Evolutionary conservation across 2,888 invertebrate genomes (phyloP).

Genomic region (Nebria salina): DNA sequence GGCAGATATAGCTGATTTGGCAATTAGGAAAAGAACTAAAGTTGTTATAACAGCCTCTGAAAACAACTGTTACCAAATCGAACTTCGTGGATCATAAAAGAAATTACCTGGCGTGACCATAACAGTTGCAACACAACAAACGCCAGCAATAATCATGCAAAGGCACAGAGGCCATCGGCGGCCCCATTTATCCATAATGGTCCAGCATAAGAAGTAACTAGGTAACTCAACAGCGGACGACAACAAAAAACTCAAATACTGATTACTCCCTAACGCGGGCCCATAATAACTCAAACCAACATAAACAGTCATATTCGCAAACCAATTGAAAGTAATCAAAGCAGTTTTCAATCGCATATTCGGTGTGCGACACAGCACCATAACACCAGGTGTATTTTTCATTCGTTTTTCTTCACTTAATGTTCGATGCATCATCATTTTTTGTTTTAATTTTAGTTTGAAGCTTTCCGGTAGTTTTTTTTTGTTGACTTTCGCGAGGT

Average conservation of each 20-base stretch:
- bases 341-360: conserved; percentile 90
- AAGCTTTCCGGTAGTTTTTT: conserved; percentile 79
- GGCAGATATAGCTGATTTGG: conserved; percentile 90
- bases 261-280: conserved; percentile 86
- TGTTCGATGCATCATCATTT: conserved; percentile 72
- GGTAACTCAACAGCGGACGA: conserved; percentile 90
- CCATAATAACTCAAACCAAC: conserved; percentile 92
- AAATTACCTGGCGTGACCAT: conserved; percentile 78
- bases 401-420: conserved; percentile 66
- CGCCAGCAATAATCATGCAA: conserved; percentile 85
- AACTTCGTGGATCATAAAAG: not conserved
- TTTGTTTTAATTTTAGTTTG: conserved; percentile 73
- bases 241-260: conserved; percentile 88
- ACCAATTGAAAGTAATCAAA: conserved; percentile 89
- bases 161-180: conserved; percentile 88
- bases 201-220: conserved; percentile 87
- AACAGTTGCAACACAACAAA: conserved; percentile 86
- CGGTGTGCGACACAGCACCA: conserved; percentile 79
- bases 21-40: conserved; percentile 78
- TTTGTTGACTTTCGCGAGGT: conserved; percentile 80
- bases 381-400: conserved; percentile 67
- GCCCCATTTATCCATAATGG: conserved; percentile 88
- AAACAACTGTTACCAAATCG: conserved; percentile 50
- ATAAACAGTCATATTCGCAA: conserved; percentile 92
- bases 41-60: conserved; percentile 79